A percentile compares a stretch with the other conserved stretches of the same genome.
Evolutionary conservation across 2,888 invertebrate species (phyloP).

Genomic region (Osedax frankpressi): DNA sequence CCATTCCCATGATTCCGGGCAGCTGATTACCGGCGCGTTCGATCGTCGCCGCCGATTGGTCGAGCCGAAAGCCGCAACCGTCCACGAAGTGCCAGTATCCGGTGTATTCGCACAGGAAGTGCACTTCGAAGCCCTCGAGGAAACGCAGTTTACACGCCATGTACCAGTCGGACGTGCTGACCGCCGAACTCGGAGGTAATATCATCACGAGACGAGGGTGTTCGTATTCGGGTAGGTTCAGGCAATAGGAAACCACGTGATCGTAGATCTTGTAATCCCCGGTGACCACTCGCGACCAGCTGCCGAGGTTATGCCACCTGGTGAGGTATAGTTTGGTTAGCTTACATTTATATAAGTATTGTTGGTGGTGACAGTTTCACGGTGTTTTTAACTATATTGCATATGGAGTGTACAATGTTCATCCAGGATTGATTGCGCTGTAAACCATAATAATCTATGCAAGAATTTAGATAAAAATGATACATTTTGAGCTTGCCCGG

Average conservation of each 20-base stretch:
- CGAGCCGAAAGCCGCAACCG: conserved; percentile 28
- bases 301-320: conserved; percentile 30
- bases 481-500: no score
- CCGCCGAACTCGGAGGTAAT: conserved; percentile 27
- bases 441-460: no score
- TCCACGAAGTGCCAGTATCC: conserved; percentile 30
- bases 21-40: conserved; percentile 27
- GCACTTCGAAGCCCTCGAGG: conserved; percentile 31
- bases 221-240: conserved; percentile 29
- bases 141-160: conserved; percentile 28
- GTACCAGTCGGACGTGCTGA: conserved; percentile 30
- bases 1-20: conserved; percentile 26
- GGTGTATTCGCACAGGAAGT: conserved; percentile 30
- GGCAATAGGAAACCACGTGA: conserved; percentile 17
- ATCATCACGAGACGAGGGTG: conserved; percentile 29
- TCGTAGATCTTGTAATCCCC: conserved; percentile 28
- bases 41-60: conserved; percentile 25
- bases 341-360: no score
- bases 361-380: no score
- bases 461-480: no score
- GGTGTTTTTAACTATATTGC: no score
- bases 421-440: no score
- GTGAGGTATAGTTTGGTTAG: no score
- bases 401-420: no score
- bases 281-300: conserved; percentile 29